phyloP scores from a whole-genome alignment of 2,888 invertebrate species.

The Limulus polyphemus region DNA sequence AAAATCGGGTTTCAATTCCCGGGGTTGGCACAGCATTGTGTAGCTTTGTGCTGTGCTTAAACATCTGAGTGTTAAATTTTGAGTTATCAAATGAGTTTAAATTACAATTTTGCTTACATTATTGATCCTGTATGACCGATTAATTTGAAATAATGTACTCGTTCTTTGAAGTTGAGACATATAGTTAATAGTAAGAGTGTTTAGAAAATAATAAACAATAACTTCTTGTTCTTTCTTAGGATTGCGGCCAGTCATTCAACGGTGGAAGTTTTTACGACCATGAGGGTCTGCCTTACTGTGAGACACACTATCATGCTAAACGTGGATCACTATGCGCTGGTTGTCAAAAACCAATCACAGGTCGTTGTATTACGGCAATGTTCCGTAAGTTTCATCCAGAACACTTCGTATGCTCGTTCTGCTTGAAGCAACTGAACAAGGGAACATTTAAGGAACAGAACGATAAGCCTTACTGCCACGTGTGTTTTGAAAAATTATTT shows the following conservation, averaged over 20 bases:
- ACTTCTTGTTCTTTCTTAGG: slow-evolving; percentile 51
- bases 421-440: slow-evolving; percentile 91
- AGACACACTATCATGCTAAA: slow-evolving; percentile 96
- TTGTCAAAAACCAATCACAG: slow-evolving; percentile 93
- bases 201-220: too few relatives aligned
- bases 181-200: too few relatives aligned
- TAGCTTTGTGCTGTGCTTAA: too few relatives aligned
- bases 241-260: slow-evolving; percentile 91
- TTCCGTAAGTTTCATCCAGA: slow-evolving; percentile 98
- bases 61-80: too few relatives aligned
- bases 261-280: slow-evolving; percentile 98
- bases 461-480: slow-evolving; percentile 96
- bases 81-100: too few relatives aligned
- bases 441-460: slow-evolving; percentile 99
- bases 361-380: slow-evolving; percentile 98
- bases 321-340: slow-evolving; percentile 94
- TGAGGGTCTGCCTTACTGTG: slow-evolving; percentile 94
- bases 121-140: too few relatives aligned
- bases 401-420: slow-evolving; percentile 99
- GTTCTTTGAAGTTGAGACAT: too few relatives aligned
- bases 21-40: too few relatives aligned
- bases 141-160: too few relatives aligned
- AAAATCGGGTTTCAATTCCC: too few relatives aligned
- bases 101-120: too few relatives aligned
- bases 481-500: slow-evolving; percentile 92